Conservation (phyloP, 30 jellyfish, hydroid and myxozoan genomes). For the Hydractinia symbiolongicarpus region DNA sequence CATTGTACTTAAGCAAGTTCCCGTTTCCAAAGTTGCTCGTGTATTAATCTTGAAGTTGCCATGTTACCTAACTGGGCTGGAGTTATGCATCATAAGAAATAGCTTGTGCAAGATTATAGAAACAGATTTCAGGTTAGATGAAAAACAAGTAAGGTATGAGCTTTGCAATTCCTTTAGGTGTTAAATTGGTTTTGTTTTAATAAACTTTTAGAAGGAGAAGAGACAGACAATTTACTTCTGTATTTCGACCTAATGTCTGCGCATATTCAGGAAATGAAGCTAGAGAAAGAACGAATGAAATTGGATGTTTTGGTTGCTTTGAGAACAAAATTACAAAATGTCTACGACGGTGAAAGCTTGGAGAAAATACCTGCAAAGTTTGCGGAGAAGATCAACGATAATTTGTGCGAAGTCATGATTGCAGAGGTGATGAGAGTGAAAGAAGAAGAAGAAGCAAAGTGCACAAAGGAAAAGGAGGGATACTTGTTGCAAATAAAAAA, state of each 20-base stretch:
- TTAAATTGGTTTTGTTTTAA: no score
- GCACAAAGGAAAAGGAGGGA: not conserved
- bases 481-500: not conserved
- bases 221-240: not conserved
- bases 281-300: constrained; percentile 19
- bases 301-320: constrained; percentile 23
- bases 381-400: constrained; percentile 15
- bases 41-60: no score
- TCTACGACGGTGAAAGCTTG: constrained; percentile 6
- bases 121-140: no score
- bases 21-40: no score
- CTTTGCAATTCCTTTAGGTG: no score
- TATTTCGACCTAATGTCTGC: constrained; percentile 22
- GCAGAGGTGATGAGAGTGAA: constrained; percentile 17
- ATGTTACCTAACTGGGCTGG: no score
- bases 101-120: no score
- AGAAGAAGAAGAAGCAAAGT: not conserved
- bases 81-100: no score
- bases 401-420: constrained; percentile 1
- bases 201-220: not conserved
- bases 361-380: constrained; percentile 5
- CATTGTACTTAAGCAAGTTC: no score
- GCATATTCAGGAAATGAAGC: constrained; percentile 1
- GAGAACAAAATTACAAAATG: not conserved
- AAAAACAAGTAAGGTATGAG: no score